Conservation (phyloP, 2,888 invertebrate species). For the Tridacna crocea region DNA sequence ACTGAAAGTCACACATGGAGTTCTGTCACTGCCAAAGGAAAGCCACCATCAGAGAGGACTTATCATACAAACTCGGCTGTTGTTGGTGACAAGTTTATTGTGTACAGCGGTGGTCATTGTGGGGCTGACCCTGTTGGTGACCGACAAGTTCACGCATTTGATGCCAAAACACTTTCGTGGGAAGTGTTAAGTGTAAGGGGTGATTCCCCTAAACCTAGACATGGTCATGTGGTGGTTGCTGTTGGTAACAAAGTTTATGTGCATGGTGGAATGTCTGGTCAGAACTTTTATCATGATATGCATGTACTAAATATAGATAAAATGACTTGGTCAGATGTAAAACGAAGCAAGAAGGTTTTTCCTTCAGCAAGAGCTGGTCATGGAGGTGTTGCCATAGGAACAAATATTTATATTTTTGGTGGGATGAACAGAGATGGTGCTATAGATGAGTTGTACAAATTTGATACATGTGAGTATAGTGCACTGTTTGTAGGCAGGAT, state of each 20-base stretch:
- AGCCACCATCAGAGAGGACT: constrained; percentile 79
- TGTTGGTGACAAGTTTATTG: constrained; percentile 77
- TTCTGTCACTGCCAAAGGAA: constrained; percentile 68
- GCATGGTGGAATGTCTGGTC: constrained; percentile 83
- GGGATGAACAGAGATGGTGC: constrained; percentile 83
- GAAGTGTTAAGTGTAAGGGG: constrained; percentile 75
- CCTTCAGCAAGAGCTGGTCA: constrained; percentile 83
- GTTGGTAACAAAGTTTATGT: constrained; percentile 78
- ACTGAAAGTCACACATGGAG: constrained; percentile 74
- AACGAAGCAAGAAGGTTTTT: constrained; percentile 74
- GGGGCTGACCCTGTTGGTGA: constrained; percentile 82
- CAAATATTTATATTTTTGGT: constrained; percentile 81
- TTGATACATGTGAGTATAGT: constrained; percentile 78
- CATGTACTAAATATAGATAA: constrained; percentile 80
- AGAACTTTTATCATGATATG: constrained; percentile 82
- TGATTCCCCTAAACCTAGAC: constrained; percentile 81
- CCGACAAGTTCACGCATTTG: constrained; percentile 80
- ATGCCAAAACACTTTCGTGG: constrained; percentile 77
- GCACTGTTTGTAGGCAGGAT: background rate
- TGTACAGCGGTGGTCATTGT: constrained; percentile 82
- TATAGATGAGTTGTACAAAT: constrained; percentile 80
- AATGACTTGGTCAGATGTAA: constrained; percentile 77
- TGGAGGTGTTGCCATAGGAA: constrained; percentile 74
- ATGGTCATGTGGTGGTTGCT: constrained; percentile 82
- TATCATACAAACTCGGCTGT: constrained; percentile 78